Evolutionary conservation across 2,113 vertebrate genomes (phyloP).

Genomic region (Myiagra hebetior): DNA sequence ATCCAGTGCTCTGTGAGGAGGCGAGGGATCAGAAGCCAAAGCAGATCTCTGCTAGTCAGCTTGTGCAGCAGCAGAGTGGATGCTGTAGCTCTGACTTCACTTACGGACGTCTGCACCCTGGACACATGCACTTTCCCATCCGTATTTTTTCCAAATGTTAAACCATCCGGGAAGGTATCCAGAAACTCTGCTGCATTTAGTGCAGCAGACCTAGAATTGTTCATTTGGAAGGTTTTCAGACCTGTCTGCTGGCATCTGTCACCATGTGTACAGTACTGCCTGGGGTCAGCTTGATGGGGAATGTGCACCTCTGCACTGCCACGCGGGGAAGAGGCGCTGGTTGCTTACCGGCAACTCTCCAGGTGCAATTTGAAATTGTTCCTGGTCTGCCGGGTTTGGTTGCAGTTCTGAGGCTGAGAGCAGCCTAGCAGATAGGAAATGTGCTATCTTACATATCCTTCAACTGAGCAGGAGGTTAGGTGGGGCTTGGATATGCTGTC

Average conservation of each 20-base stretch:
- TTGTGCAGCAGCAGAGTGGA: accelerated
- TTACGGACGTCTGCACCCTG: neutral
- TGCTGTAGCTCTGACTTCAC: neutral
- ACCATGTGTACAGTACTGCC: neutral
- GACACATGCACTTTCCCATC: neutral
- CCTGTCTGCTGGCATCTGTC: constrained; percentile 59
- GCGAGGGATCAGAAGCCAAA: neutral
- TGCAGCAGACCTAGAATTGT: constrained; percentile 11
- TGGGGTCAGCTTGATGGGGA: neutral
- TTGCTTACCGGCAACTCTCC: neutral
- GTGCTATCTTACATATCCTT: constrained; percentile 29
- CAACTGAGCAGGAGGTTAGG: neutral
- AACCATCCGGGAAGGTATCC: neutral
- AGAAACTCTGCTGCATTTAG: neutral
- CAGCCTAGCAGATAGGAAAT: neutral
- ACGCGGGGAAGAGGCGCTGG: neutral
- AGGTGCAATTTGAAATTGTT: neutral
- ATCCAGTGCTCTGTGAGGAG: neutral
- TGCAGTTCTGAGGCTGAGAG: neutral
- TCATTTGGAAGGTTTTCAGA: constrained; percentile 52
- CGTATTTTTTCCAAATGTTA: constrained; percentile 4
- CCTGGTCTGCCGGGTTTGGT: neutral
- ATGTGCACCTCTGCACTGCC: neutral
- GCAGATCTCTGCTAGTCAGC: neutral
- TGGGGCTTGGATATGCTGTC: neutral